Evolutionary conservation across 1,140 invertebrate species (phyloP), one percentile per base, ranked within the genome.

Genomic region (Conus ventricosus): DNA sequence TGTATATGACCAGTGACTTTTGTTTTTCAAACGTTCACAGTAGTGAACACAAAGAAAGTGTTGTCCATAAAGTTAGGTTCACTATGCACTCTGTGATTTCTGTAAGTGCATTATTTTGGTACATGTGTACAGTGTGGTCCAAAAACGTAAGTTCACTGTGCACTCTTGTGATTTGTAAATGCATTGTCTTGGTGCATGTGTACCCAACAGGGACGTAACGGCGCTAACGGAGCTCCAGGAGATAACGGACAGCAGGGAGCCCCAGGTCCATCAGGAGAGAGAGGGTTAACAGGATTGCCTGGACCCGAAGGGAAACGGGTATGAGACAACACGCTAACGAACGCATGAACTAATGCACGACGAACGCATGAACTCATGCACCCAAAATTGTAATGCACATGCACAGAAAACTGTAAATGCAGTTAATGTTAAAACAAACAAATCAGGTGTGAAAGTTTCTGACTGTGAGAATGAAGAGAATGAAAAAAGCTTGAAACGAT

Each of bases 221-320:
- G 92, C 5, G 7, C 23, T 17, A 89, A 90, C 10, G 92, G 92
- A 75, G n/a, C 85, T 8, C 63, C 85, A 23, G 92, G 92, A 67
- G 92, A 93, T 39, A 82, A 87, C 39, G 92, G 92, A 17, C 80
- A 86, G 54, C 71, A 87, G 54, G 94, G 94, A 88, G 78, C 89
- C n/a, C 85, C 91, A 78, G 94, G 94, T 51, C 76, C 89, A 53
- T 57, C 90, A 25, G 92, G 92, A 87, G 92, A 92, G 27, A 87
- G 91, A 90, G 92, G 92, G 39, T 67, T 90, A 13, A 87, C 91
- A 20, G 92, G 92, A 82, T 89, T 92, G 51, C 88, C 91, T 15
- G 92, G 92, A 71, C 51, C 83, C 8, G 90, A 92, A 54, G 92
- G 92, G 87, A 90, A 92, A 67, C 90, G 92, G 83, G 92, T 92